Evolutionary conservation across 2,797 vertebrate genomes (phyloP).

Genomic region (Spheniscus humboldti): DNA sequence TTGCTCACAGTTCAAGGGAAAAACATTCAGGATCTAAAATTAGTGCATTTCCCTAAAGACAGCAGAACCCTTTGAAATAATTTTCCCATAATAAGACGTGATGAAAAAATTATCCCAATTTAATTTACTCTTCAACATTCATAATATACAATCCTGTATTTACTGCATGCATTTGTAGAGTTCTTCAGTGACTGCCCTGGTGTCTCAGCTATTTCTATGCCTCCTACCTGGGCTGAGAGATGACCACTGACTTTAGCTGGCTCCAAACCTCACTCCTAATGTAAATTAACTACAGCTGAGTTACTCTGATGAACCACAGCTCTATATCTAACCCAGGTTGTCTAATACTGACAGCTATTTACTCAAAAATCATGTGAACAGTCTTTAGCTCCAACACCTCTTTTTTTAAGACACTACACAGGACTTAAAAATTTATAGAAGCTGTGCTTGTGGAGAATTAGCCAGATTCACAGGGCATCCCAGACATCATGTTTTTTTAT

Average conservation of each 20-base stretch:
- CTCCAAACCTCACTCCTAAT: background rate
- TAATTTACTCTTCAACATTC: background rate
- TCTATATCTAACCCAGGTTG: background rate
- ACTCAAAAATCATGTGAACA: background rate
- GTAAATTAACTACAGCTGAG: background rate
- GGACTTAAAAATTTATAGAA: background rate
- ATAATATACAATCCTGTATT: background rate
- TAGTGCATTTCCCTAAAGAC: background rate
- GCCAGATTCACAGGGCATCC: background rate
- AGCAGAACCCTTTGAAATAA: background rate
- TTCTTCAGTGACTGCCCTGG: background rate
- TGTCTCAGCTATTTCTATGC: background rate
- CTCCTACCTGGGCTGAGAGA: background rate
- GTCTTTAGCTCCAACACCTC: background rate
- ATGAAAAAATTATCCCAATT: background rate
- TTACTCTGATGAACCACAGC: background rate
- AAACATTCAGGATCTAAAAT: slow-evolving; percentile 18
- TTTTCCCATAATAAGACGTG: background rate
- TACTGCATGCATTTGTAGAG: background rate
- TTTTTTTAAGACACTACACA: background rate
- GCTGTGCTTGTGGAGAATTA: background rate
- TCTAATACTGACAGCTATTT: background rate
- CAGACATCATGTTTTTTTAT: background rate
- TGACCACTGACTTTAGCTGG: background rate
- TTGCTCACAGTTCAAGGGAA: background rate